These are phyloP conservation scores for Amiota communis DNA, from an alignment of 2,888 invertebrate species.

Conservation along the genomic window DNA sequence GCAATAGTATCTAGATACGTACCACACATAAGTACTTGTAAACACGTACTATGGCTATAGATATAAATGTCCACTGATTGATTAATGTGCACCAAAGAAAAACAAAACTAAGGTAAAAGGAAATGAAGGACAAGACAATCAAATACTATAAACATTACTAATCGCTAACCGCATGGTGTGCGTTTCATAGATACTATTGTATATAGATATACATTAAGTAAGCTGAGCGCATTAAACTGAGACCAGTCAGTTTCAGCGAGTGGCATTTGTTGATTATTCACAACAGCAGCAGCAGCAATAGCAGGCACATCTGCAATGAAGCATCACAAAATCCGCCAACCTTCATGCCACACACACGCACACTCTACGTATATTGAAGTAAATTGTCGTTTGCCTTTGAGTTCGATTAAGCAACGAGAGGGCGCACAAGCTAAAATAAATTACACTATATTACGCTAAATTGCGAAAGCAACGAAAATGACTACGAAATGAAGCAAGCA, in stretches of 20 bases:
- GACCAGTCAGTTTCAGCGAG: not conserved
- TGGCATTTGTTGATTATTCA: not conserved
- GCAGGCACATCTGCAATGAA: no score
- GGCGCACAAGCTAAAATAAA: constrained; percentile 61
- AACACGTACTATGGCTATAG: not conserved
- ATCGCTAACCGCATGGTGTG: not conserved
- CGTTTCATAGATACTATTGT: not conserved
- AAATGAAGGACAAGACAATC: not conserved
- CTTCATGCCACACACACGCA: constrained; percentile 1
- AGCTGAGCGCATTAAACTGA: not conserved
- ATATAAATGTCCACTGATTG: constrained; percentile 24
- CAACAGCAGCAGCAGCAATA: not conserved
- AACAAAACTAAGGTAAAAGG: constrained; percentile 12
- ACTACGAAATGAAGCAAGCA: constrained; percentile 27
- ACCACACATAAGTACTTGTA: no score
- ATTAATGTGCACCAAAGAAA: constrained; percentile 10
- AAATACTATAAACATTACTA: no score
- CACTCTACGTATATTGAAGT: no score
- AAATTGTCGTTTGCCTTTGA: constrained; percentile 32
- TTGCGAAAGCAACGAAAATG: constrained; percentile 44
- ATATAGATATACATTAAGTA: constrained; percentile 20
- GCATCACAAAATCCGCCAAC: no score
- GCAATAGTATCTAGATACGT: no score
- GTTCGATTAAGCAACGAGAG: constrained; percentile 50
- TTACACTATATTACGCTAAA: constrained; percentile 66